Evolutionary conservation across 1,140 invertebrate genomes (phyloP), one percentile per base, ranked within the genome.

Genomic region (Micrasema longulum): DNA sequence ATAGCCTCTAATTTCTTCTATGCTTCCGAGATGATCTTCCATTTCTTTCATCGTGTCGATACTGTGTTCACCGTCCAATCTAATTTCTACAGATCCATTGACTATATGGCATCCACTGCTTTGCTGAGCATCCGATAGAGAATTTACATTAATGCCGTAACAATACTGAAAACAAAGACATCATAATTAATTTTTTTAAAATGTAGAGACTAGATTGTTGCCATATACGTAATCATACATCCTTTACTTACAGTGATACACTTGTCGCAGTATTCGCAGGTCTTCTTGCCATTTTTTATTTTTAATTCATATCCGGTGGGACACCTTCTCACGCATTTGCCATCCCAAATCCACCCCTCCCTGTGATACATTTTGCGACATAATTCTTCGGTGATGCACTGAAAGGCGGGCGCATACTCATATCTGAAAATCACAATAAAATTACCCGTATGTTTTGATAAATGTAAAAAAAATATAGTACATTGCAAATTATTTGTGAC

Each of bases 1-100:
- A 77, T 88, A 92, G 5, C 90, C 90, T 35, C 85, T 85, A 36
- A 95, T 92, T 79, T 89, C 89, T 78, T 90, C 87, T 53, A 95
- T 90, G 69, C 83, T 83, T 52, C 86, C 88, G 22, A 95, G 81
- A 78, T 87, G 90, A 23, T 91, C 85, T 78, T 92, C 90, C 16
- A 95, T 81, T 77, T 92, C 91, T 69, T 89, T 85, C 1, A 89
- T 88, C 52, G 92, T 86, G 71, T 90, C 53, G 6, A 70, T 38
- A 14, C 18, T 62, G 16, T 73, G 68, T 10, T 75, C 45, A 11
- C 68, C 60, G 1, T n/a, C 23, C 1, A 76, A 60, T 35, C 60
- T 48, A 1, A 77, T 77, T 5, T 70, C 4, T 3, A 77, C 41
- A 1, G 69, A 64, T 26, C 77, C 75, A 7, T 75, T 65, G 11